Evolutionary conservation across 2,113 vertebrate genomes (phyloP).

Genomic region (Dicaeum eximium): DNA sequence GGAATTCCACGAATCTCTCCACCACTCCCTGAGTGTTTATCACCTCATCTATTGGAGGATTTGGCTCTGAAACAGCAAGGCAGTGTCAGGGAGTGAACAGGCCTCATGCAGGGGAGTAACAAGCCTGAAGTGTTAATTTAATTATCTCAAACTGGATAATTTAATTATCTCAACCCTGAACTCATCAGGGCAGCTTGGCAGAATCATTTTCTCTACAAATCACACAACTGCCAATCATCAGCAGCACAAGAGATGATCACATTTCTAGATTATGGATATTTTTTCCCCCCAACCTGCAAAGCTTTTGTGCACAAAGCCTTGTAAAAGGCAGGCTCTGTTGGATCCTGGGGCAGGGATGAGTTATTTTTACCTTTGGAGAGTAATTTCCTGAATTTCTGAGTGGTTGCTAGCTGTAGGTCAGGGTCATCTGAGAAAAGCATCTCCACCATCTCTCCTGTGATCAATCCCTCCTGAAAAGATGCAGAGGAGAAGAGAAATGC

Average conservation of each 20-base stretch:
- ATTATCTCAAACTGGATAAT: background rate
- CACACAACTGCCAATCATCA: background rate
- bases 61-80: conserved; percentile 82
- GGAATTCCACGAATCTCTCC: conserved; percentile 94
- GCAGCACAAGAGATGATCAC: background rate
- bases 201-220: background rate
- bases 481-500: background rate
- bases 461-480: conserved; percentile 86
- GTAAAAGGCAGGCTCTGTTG: background rate
- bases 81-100: background rate
- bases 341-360: background rate
- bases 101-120: background rate
- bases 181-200: background rate
- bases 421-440: conserved; percentile 97
- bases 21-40: conserved; percentile 93
- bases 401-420: conserved; percentile 91
- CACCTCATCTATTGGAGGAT: conserved; percentile 98
- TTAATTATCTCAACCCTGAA: background rate
- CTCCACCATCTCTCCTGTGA: conserved; percentile 96
- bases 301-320: background rate
- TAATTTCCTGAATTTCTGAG: conserved; percentile 96
- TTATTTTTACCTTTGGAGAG: conserved; percentile 90
- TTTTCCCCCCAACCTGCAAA: background rate
- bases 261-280: background rate
- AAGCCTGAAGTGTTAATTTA: background rate